A percentile compares a stretch with the other conserved stretches of the same genome.
These are phyloP conservation scores for Tridacna gigas DNA, from an alignment of 2,888 invertebrate species.

Conservation along the genomic window DNA sequence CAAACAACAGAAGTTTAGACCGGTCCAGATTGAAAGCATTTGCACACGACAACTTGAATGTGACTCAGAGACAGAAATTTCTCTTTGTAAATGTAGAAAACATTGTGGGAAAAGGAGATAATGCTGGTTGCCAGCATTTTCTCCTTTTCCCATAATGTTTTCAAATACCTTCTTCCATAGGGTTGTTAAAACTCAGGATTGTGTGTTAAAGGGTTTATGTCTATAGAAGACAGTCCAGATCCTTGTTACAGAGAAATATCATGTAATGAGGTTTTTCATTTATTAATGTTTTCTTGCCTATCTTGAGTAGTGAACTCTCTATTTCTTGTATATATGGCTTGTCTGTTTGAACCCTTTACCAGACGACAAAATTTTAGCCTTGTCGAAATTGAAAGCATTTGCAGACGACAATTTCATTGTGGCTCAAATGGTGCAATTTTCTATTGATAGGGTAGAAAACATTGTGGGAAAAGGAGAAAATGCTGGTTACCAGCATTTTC, in stretches of 20 bases:
- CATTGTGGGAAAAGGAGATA: not conserved
- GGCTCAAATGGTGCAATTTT: not conserved
- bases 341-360: not conserved
- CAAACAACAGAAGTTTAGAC: not conserved
- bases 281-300: no score
- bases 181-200: no score
- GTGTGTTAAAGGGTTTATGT: no score
- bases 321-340: no score
- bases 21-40: not conserved
- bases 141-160: not conserved
- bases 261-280: no score
- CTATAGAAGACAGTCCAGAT: no score
- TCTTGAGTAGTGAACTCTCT: no score
- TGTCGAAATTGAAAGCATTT: not conserved
- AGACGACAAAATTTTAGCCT: not conserved
- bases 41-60: not conserved
- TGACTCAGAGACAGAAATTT: not conserved
- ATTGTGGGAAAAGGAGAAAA: not conserved
- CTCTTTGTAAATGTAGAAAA: not conserved
- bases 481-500: not conserved
- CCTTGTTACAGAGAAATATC: no score
- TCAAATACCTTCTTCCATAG: no score
- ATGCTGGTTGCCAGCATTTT: not conserved
- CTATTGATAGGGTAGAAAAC: not conserved
- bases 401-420: not conserved